Evolutionary conservation across 1,140 invertebrate species (phyloP).

Genomic region (Tribolium castaneum): DNA sequence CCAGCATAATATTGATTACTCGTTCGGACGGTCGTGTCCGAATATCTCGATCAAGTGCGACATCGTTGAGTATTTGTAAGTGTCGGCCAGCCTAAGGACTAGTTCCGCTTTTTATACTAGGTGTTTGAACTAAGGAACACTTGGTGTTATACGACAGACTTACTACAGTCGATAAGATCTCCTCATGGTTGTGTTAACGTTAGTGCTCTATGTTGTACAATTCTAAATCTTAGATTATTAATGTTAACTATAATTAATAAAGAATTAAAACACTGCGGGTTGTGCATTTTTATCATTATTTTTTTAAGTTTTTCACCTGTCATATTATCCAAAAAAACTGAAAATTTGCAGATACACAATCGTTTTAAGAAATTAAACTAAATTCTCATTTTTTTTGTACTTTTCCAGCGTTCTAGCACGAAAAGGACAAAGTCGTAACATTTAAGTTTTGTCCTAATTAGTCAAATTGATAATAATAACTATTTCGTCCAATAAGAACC

Average conservation of each 20-base stretch:
- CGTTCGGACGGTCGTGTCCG: slow-evolving; percentile 88
- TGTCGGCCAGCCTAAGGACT: slow-evolving; percentile 19
- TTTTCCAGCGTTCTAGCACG: too few species aligned
- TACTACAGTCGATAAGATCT: neutral
- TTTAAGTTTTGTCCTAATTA: too few species aligned
- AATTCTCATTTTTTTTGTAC: too few species aligned
- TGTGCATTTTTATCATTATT: too few species aligned
- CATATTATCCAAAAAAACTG: too few species aligned
- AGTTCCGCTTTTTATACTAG: slow-evolving; percentile 30
- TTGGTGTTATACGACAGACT: slow-evolving; percentile 10
- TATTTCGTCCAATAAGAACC: too few species aligned
- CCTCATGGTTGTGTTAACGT: slow-evolving; percentile 26
- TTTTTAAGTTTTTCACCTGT: too few species aligned
- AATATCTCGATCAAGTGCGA: slow-evolving; percentile 96
- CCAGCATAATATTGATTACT: slow-evolving; percentile 72
- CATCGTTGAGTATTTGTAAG: slow-evolving; percentile 92
- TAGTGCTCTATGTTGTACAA: slow-evolving; percentile 38
- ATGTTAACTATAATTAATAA: slow-evolving; percentile 20
- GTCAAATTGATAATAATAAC: too few species aligned
- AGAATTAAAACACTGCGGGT: too few species aligned
- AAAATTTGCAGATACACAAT: too few species aligned
- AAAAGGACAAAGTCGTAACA: too few species aligned
- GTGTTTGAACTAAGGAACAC: slow-evolving; percentile 25
- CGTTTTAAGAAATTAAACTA: too few species aligned
- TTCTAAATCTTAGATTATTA: slow-evolving; percentile 38